phyloP scores from a whole-genome alignment of 2,888 invertebrate genomes.

The Endomychus coccineus region DNA sequence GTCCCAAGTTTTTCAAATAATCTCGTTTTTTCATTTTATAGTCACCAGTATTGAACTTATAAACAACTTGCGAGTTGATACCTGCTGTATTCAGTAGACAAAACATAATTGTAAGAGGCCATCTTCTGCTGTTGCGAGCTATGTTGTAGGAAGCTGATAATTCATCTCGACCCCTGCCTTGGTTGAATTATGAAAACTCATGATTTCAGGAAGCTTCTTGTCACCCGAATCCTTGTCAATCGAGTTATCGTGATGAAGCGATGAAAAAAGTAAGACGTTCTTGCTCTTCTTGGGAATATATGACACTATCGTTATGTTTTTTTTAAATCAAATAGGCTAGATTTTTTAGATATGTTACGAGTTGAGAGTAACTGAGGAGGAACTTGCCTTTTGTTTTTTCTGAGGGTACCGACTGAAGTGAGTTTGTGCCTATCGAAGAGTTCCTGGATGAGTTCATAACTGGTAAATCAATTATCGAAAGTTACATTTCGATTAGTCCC shows the following conservation, averaged over 20 bases:
- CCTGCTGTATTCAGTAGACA: no score
- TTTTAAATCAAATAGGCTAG: constrained; percentile 14
- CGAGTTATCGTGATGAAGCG: constrained; percentile 22
- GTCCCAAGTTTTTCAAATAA: no score
- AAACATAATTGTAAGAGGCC: no score
- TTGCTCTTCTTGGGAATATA: constrained; percentile 23
- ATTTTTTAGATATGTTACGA: constrained; percentile 4
- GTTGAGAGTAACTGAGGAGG: constrained; percentile 11
- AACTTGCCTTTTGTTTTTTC: constrained; percentile 17
- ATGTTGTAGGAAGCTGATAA: constrained; percentile 20
- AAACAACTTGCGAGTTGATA: no score
- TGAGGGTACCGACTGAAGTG: constrained; percentile 5
- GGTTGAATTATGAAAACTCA: constrained; percentile 21
- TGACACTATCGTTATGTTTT: constrained; percentile 20
- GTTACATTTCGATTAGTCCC: constrained; percentile 8
- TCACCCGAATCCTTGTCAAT: constrained; percentile 15
- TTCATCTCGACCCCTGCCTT: constrained; percentile 10
- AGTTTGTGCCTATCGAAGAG: constrained; percentile 1
- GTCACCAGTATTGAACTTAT: no score
- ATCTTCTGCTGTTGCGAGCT: constrained; percentile 18
- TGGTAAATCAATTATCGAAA: constrained; percentile 12
- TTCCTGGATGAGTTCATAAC: neutral
- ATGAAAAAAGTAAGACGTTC: constrained; percentile 22
- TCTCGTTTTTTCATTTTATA: no score
- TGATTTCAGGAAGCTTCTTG: constrained; percentile 22